Conservation (phyloP, 2,797 vertebrate genomes). For the Lerista edwardsae region DNA sequence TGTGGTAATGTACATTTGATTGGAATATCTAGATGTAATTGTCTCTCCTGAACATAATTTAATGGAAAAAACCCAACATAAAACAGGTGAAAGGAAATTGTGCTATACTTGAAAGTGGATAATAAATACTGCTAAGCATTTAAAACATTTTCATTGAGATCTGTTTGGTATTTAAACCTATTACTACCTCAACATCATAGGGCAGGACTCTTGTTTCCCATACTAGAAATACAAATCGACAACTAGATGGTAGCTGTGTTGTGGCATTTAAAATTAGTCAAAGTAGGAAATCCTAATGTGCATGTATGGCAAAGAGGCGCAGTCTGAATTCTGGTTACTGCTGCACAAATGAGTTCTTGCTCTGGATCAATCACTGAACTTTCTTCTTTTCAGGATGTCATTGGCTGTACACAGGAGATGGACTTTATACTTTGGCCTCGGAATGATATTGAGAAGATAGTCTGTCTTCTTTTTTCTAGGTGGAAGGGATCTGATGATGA, state of each 20-base stretch:
- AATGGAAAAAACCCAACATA: background rate
- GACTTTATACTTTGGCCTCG: constrained; percentile 99
- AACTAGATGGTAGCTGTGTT: background rate
- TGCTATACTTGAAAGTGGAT: background rate
- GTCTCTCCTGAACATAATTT: background rate
- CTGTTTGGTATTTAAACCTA: background rate
- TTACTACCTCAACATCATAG: background rate
- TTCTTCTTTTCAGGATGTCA: constrained; percentile 84
- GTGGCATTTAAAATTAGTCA: background rate
- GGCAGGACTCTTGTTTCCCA: background rate
- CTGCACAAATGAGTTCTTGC: background rate
- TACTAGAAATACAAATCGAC: background rate
- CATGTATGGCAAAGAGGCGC: background rate
- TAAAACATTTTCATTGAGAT: background rate
- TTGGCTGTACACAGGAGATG: constrained; percentile 99
- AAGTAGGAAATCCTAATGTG: background rate
- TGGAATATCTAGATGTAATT: background rate
- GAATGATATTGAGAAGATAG: constrained; percentile 99
- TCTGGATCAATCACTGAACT: background rate
- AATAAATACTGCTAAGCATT: background rate
- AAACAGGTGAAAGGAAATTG: background rate
- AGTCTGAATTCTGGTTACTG: background rate
- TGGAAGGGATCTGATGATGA: constrained; percentile 98
- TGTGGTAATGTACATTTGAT: background rate
- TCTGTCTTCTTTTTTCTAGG: constrained; percentile 99